Evolutionary conservation across 2,113 vertebrate species (phyloP), one percentile per base, ranked within the genome.

Genomic region (Cacatua alba): DNA sequence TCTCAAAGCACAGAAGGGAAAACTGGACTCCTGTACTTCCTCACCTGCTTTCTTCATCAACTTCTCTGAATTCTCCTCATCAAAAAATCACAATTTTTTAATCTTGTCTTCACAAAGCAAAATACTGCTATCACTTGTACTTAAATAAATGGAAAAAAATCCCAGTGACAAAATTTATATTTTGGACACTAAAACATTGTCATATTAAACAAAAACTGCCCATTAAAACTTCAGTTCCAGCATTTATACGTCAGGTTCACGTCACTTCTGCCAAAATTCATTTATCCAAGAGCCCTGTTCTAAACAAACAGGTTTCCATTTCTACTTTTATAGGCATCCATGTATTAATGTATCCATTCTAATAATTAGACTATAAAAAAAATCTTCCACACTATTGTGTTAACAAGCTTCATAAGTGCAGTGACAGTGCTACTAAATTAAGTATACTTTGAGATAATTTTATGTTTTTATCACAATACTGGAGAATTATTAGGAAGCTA

Each of bases 401-500:
- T 96, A 96, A 95, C 86, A 90, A 97, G 92, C 94, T 90, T 95
- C 95, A 49, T 88, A 95, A 96, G 86, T 49, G 37, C 76, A 94
- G 87, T 95, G 94, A 92, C 97, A 97, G 94, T 84, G 92, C 92
- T 94, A 94, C 95, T 97, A 98, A 98, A 98, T 98, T 97, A 98
- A 97, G 95, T 80, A 95, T 96, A 98, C 94, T 98, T 97, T 95
- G 89, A 94, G 86, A 97, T 98, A 98, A 98, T 98, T 98, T 98
- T 96, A 93, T 97, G 74, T 97, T 98, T 98, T 98, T 97, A 97
- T 98, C 97, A 97, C 98, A 97, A 97, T 96, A 98, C 97, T 89
- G 77, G 86, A 44, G 94, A 97, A 97, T 97, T 98, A 96, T 97
- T 98, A 97, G 98, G 96, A 97, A 97, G 97, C 98, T 97, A 97